phyloP scores from a whole-genome alignment of 35 echinoderm and acorn worm species.

The Ptychodera flava region DNA sequence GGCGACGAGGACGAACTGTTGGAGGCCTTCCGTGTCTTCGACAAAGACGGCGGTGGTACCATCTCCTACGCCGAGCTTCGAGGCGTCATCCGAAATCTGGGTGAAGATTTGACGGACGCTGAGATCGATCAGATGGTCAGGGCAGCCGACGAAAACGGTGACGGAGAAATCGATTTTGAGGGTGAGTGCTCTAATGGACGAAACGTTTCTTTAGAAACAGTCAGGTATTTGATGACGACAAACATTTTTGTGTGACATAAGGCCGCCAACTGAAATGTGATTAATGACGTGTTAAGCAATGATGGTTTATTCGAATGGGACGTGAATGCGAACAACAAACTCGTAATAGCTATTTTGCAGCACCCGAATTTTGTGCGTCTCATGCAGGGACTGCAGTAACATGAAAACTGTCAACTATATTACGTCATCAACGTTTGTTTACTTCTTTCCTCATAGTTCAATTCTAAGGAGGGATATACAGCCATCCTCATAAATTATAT shows the following conservation, averaged over 20 bases:
- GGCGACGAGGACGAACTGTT: slow-evolving; percentile 11
- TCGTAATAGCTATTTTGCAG: no score
- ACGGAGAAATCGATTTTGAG: not conserved
- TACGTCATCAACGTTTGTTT: not conserved
- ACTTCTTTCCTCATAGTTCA: no score
- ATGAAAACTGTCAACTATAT: no score
- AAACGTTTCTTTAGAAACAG: not conserved
- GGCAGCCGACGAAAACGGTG: not conserved
- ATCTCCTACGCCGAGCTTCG: slow-evolving; percentile 5
- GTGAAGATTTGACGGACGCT: not conserved
- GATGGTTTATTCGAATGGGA: no score
- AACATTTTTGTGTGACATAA: not conserved
- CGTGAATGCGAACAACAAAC: no score
- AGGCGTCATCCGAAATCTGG: not conserved
- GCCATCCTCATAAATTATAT: no score
- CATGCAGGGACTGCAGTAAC: no score
- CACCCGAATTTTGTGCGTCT: no score
- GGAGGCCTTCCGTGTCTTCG: slow-evolving; percentile 32
- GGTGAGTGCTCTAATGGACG: not conserved
- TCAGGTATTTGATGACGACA: not conserved
- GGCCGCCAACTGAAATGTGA: not conserved
- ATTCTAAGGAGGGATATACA: no score
- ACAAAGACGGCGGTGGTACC: slow-evolving; percentile 5
- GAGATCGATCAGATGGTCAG: not conserved
- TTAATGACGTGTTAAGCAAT: not conserved